Conservation (phyloP, 2,888 invertebrate genomes). For the Xylota segnis region DNA sequence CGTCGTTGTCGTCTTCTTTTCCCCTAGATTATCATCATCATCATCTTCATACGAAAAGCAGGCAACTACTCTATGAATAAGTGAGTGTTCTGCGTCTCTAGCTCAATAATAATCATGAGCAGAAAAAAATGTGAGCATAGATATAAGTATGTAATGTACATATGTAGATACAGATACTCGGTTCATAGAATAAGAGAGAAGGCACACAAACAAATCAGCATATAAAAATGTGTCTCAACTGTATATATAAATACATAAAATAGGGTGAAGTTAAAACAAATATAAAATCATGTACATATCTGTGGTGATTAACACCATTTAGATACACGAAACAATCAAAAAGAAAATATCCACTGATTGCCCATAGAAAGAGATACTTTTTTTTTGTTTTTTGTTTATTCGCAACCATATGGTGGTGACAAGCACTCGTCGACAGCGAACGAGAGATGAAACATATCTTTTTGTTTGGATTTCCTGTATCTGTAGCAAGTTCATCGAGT, state of each 20-base stretch:
- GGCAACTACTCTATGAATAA: constrained; percentile 32
- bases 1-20: neutral
- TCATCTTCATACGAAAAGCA: constrained; percentile 20
- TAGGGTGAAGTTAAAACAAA: constrained; percentile 18
- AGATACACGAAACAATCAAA: constrained; percentile 31
- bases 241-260: constrained; percentile 20
- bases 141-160: neutral
- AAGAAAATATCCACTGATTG: constrained; percentile 9
- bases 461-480: constrained; percentile 19
- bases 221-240: constrained; percentile 11
- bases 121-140: constrained; percentile 28
- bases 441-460: constrained; percentile 8
- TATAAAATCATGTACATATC: constrained; percentile 22
- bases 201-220: constrained; percentile 36
- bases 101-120: constrained; percentile 52
- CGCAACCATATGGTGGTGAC: constrained; percentile 48
- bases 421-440: neutral
- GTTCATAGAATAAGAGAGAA: constrained; percentile 1
- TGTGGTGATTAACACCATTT: constrained; percentile 37
- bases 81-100: constrained; percentile 43
- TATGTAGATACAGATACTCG: constrained; percentile 3
- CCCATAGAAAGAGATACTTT: neutral
- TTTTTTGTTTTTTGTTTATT: neutral
- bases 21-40: constrained; percentile 26
- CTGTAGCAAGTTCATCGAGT: constrained; percentile 47